phyloP scores from a whole-genome alignment of 2,797 vertebrate genomes.

The Merluccius polli region DNA sequence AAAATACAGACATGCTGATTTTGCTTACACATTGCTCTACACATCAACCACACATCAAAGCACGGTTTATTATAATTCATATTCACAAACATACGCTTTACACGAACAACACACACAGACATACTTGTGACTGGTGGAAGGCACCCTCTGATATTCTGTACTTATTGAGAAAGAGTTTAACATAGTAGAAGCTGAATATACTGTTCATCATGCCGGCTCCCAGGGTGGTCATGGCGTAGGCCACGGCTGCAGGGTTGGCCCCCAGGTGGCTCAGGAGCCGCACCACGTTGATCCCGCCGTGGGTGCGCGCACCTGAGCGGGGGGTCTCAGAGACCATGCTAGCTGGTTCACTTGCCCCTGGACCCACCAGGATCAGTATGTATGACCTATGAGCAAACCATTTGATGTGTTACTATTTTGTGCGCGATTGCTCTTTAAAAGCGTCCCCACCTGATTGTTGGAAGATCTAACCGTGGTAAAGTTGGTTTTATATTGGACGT shows the following conservation, averaged over 20 bases:
- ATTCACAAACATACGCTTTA: background rate
- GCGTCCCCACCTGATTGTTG: too few species aligned
- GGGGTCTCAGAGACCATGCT: constrained; percentile 24
- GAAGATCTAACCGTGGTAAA: too few species aligned
- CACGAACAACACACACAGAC: background rate
- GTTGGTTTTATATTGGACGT: too few species aligned
- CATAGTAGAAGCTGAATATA: constrained; percentile 90
- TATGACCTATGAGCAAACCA: background rate
- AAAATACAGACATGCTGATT: background rate
- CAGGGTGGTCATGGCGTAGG: constrained; percentile 86
- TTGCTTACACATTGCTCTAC: background rate
- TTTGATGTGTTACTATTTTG: background rate
- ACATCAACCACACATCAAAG: constrained; percentile 21
- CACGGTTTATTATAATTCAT: background rate
- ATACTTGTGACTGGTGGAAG: constrained; percentile 86
- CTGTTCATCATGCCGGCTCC: constrained; percentile 87
- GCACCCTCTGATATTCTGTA: constrained; percentile 84
- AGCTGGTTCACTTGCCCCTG: background rate
- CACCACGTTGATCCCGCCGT: constrained; percentile 31
- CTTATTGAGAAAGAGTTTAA: constrained; percentile 86
- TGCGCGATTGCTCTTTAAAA: too few species aligned
- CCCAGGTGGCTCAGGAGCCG: constrained; percentile 42
- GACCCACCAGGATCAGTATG: too few species aligned
- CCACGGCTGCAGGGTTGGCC: constrained; percentile 72
- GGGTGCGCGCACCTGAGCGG: background rate